These are phyloP conservation scores for Gymnoscopelus microlampas DNA, from an alignment of 2,797 vertebrate species.

Conservation along the genomic window DNA sequence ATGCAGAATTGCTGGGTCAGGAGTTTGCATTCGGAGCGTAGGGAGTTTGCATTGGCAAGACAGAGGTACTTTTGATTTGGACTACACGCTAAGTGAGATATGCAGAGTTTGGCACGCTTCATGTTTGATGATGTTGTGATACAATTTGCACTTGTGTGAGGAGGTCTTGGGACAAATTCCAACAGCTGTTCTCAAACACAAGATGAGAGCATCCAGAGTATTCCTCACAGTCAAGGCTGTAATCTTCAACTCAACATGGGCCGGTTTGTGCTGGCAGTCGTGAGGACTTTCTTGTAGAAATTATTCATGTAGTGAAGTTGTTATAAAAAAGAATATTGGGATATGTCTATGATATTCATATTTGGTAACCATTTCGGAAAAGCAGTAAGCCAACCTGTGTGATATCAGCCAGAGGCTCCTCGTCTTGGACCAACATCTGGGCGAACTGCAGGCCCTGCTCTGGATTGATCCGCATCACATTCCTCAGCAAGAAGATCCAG, in stretches of 20 bases:
- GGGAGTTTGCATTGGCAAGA: conserved; percentile 37
- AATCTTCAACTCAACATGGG: no score
- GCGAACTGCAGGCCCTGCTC: conserved; percentile 98
- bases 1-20: conserved; percentile 46
- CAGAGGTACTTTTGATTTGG: conserved; percentile 49
- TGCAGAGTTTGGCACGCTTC: conserved; percentile 7
- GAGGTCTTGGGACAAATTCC: neutral
- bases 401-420: conserved; percentile 97
- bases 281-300: no score
- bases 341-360: no score
- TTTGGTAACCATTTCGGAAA: no score
- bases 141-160: neutral
- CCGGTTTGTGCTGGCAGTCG: no score
- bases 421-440: conserved; percentile 98
- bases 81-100: conserved; percentile 20
- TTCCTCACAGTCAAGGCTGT: no score
- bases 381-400: conserved; percentile 87
- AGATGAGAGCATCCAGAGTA: no score
- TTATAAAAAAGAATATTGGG: no score
- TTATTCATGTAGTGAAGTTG: no score
- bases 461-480: conserved; percentile 97
- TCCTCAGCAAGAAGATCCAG: conserved; percentile 98
- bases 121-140: conserved; percentile 3
- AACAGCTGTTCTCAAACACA: no score
- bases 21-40: conserved; percentile 37